A percentile compares a stretch with the other conserved stretches of the same genome.
phyloP scores from a whole-genome alignment of 64 coral and sea anemone genomes.

The Stichodactyla mertensii region DNA sequence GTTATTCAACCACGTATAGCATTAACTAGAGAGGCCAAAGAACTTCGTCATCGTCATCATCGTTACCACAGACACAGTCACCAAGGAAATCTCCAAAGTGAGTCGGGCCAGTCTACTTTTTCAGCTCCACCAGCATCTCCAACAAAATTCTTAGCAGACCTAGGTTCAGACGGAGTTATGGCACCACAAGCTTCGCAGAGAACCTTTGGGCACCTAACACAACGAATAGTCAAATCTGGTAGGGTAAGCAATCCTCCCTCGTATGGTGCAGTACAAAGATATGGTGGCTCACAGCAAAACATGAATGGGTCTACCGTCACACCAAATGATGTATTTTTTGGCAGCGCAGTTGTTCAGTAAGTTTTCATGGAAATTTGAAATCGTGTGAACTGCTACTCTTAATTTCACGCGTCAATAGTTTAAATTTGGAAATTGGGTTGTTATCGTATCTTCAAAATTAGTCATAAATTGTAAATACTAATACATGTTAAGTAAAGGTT shows the following conservation, averaged over 20 bases:
- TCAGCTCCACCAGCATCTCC: slow-evolving; percentile 60
- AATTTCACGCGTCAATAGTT: too few species aligned
- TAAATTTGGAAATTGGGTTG: too few species aligned
- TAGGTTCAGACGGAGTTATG: background rate
- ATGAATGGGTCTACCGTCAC: background rate
- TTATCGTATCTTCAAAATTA: too few species aligned
- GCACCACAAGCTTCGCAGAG: background rate
- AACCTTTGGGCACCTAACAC: background rate
- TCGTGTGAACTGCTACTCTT: too few species aligned
- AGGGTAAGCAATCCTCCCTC: background rate
- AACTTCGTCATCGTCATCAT: slow-evolving; percentile 51
- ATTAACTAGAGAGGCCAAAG: slow-evolving; percentile 67
- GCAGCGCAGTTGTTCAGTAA: background rate
- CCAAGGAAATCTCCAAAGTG: slow-evolving; percentile 56
- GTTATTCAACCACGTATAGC: slow-evolving; percentile 74
- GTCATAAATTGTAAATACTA: too few species aligned
- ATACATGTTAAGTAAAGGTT: too few species aligned
- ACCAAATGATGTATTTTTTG: background rate
- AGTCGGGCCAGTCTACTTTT: slow-evolving; percentile 66
- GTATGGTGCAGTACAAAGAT: background rate
- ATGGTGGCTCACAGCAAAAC: background rate
- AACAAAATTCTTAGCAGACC: background rate
- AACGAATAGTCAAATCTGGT: background rate
- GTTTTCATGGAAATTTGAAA: background rate
- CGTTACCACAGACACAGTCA: slow-evolving; percentile 76